Evolutionary conservation across 2,113 vertebrate species (phyloP).

Genomic region (Sula dactylatra): DNA sequence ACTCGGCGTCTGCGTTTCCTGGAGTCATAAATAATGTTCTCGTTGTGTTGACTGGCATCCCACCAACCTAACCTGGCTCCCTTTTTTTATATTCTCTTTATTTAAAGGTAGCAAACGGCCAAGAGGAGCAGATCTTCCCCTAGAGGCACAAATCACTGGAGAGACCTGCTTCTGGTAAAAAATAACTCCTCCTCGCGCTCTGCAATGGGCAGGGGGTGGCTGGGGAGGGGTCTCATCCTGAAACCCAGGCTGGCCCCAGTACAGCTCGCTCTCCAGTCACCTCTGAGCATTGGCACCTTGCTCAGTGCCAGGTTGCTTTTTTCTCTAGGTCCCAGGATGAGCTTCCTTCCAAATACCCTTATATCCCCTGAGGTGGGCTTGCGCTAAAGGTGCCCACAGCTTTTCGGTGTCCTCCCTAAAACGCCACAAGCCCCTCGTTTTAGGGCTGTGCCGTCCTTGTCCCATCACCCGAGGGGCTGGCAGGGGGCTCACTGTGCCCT

Average conservation of each 20-base stretch:
- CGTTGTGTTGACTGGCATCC: accelerated
- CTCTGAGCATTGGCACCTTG: neutral
- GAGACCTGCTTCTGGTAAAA: constrained; percentile 10
- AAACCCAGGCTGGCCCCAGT: accelerated
- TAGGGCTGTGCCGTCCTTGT: neutral
- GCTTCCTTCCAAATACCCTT: neutral
- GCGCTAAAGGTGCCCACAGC: neutral
- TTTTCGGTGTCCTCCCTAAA: neutral
- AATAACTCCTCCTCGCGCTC: accelerated
- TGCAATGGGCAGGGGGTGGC: neutral
- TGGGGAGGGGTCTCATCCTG: neutral
- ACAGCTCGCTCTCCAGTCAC: accelerated
- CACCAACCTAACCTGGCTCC: neutral
- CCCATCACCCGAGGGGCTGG: neutral
- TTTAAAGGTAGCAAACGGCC: neutral
- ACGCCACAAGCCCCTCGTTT: neutral
- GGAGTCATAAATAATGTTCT: neutral
- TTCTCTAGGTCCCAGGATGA: neutral
- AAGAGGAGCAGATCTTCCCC: neutral
- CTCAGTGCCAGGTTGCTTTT: neutral
- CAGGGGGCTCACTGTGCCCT: accelerated
- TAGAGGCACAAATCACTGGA: neutral
- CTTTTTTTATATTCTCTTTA: neutral
- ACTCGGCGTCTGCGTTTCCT: accelerated
- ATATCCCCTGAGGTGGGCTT: neutral